Evolutionary conservation across 1,140 invertebrate species (phyloP), one percentile per base, ranked within the genome.

Genomic region (Drosophila kohkoa): DNA sequence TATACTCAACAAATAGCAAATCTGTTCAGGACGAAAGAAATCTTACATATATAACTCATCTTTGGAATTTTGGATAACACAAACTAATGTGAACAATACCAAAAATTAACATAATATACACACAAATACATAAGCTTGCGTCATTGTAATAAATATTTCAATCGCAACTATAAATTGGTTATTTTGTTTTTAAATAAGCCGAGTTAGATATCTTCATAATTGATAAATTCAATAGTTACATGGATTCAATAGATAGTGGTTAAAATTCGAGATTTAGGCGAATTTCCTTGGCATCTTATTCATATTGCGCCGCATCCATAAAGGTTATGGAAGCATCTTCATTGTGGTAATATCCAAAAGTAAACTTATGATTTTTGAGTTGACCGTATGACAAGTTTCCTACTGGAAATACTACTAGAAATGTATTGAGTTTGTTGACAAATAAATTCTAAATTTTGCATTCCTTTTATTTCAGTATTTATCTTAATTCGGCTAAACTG

Each of bases 141-240:
- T 35, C 28, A 63, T n/a, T 46, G 51, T 54, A 15, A 54, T 30
- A 54, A 32, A 54, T 7, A 54, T 54, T 54, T 35, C 25, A 54
- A 54, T 54, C 28, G n/a, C 13, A 32, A 15, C 30, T 28, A 11
- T 0, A 16, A 49, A 49, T 28, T 49, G 2, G 13, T 46, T 6
- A 15, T 2, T 10, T 16, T 49, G 15, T 15, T 10, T 25, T 49
- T 49, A 8, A 46, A 32, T 32, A 32, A 32, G 20, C 3, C 20
- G 20, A 25, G 20, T 25, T 25, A 3, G 20, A 25, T 25, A 25
- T 25, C 3, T 25, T 25, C 20, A 25, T 25, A 25, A 25, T 25
- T 25, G 20, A 25, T 25, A 25, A 4, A 3, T 25, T 25, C 0
- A 25, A 25, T 25, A 3, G 20, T 25, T 25, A 25, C 20, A 25